phyloP scores from a whole-genome alignment of 2,113 vertebrate genomes.

The Centropus bengalensis region DNA sequence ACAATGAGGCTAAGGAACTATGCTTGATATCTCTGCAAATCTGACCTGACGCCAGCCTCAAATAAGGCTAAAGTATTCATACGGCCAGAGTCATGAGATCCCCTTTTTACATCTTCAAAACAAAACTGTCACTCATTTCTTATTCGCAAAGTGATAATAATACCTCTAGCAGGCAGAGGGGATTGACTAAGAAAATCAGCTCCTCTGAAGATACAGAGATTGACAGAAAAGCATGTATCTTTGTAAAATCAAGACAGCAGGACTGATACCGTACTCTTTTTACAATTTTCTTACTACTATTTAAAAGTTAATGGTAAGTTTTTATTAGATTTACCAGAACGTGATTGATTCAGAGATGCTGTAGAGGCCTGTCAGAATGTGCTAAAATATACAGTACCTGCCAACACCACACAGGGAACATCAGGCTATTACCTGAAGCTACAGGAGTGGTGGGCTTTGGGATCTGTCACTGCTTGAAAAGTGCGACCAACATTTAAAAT shows the following conservation, averaged over 20 bases:
- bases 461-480: conserved; percentile 30
- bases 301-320: conserved; percentile 43
- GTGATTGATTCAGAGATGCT: conserved; percentile 56
- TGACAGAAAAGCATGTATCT: neutral
- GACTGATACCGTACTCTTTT: neutral
- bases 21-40: neutral
- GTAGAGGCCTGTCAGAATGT: conserved; percentile 57
- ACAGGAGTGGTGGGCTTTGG: neutral
- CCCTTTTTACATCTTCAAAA: neutral
- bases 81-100: neutral
- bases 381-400: conserved; percentile 67
- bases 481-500: conserved; percentile 17
- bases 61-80: neutral
- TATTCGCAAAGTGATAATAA: conserved; percentile 5
- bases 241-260: neutral
- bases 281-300: neutral
- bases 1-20: neutral
- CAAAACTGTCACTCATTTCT: neutral
- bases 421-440: conserved; percentile 61
- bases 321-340: conserved; percentile 47
- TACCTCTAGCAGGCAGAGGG: neutral
- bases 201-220: neutral
- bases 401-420: conserved; percentile 47
- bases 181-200: neutral
- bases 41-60: neutral